Evolutionary conservation across 2,888 invertebrate genomes (phyloP).

Genomic region (Caenorhabditis doughertyi): DNA sequence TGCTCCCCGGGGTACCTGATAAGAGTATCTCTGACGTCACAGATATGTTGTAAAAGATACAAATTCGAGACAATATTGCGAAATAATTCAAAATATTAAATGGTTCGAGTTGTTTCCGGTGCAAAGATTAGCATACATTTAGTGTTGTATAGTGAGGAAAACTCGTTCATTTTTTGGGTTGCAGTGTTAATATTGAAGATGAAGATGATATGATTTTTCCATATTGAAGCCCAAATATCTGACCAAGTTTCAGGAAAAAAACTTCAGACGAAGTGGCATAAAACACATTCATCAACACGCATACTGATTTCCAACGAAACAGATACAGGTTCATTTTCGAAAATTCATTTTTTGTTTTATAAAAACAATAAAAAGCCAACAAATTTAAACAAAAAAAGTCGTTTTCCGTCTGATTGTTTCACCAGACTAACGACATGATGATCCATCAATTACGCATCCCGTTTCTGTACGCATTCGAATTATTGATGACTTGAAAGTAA

Average conservation of each 20-base stretch:
- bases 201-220: no score
- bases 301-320: background rate
- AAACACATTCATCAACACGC: no score
- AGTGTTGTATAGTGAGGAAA: background rate
- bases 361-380: constrained; percentile 11
- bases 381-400: background rate
- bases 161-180: no score
- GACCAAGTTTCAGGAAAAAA: no score
- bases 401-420: background rate
- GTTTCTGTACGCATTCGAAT: constrained; percentile 25
- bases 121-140: background rate
- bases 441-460: constrained; percentile 15
- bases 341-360: constrained; percentile 29
- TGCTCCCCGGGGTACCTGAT: background rate
- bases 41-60: background rate
- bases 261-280: no score
- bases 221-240: no score
- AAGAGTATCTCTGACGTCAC: constrained; percentile 13
- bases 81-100: background rate
- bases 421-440: constrained; percentile 3
- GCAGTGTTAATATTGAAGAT: no score
- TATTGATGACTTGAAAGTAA: constrained; percentile 36
- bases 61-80: background rate
- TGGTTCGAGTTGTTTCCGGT: constrained; percentile 7
- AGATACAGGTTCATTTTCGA: background rate